Base-by-base conservation (phyloP, 2,113 vertebrate genomes). In the Myiagra hebetior region DNA sequence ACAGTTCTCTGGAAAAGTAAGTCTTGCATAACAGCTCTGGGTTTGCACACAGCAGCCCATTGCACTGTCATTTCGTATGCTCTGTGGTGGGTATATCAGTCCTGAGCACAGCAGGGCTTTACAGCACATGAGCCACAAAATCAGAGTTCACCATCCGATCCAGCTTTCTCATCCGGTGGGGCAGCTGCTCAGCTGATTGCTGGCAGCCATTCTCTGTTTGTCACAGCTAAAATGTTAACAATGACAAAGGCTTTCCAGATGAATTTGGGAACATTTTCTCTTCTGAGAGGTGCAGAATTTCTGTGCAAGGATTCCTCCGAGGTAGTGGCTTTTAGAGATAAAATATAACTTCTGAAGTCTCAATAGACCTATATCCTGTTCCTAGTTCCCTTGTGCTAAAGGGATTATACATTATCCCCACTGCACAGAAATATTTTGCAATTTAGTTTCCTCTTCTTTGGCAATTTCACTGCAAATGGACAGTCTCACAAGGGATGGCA, bases 1-100 rank as follows among this genome's bases (percentile, higher is more conserved):
- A 92, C 57, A 79, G 70, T 53, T 86, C 93, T 94, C 79, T 77
- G 70, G 68, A 91, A 93, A 91, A 52, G 31, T 50, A 81, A 89
- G 77, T 90, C 47, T 88, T 89, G 69, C 84, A 11, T 74, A 90
- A 64, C 73, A 68, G 30, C 75, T 49, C 63, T 68, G 65, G 28
- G n/a, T 62, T 84, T 78, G 33, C 47, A 87, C 46, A 7, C 87
- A 95, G 74, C 63, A 94, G 35, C 64, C 52, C 85, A 15, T 57
- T 42, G 56, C 80, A 60, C 46, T 79, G 70, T 57, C 81, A 44
- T 81, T 91, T 77, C 81, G 85, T 70, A 14, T 47, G 37, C 2
- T 3, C 19, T 52, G 10, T 50, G 69, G 87, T 65, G 91, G 73
- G 59, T 77, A 60, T 57, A 93, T 85, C 69, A 68, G 57, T 26